Evolutionary conservation across 2,113 vertebrate species (phyloP).

Genomic region (Chloebia gouldiae): DNA sequence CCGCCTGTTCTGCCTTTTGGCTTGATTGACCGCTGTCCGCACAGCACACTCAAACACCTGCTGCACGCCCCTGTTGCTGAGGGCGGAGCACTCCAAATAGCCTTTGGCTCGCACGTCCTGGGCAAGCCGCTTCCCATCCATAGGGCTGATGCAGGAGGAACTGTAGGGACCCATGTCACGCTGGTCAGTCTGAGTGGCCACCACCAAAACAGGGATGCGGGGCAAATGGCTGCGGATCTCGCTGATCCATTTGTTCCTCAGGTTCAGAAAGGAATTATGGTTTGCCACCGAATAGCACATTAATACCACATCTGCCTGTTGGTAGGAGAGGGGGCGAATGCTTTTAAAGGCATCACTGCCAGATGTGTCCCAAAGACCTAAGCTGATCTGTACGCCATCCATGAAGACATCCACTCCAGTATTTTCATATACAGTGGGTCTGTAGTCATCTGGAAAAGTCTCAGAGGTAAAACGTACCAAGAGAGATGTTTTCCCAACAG

Average conservation of each 20-base stretch:
- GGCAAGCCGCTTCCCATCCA: constrained; percentile 84
- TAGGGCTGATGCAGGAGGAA: constrained; percentile 76
- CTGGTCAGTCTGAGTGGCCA: constrained; percentile 94
- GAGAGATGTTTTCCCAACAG: constrained; percentile 92
- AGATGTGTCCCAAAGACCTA: constrained; percentile 95
- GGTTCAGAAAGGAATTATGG: constrained; percentile 82
- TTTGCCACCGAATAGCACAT: constrained; percentile 96
- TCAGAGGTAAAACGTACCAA: constrained; percentile 94
- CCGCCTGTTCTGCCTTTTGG: constrained; percentile 77
- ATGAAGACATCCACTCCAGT: constrained; percentile 94
- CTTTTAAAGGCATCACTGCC: constrained; percentile 89
- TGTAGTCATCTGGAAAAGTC: constrained; percentile 92
- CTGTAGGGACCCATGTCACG: constrained; percentile 81
- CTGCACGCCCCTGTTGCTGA: constrained; percentile 90
- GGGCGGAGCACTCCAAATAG: constrained; percentile 93
- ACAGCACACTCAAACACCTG: constrained; percentile 96
- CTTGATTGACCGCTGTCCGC: constrained; percentile 85
- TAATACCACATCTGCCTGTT: constrained; percentile 91
- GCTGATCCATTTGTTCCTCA: constrained; percentile 87
- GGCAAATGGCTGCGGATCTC: constrained; percentile 88
- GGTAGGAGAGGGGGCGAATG: constrained; percentile 93
- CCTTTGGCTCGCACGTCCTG: constrained; percentile 89
- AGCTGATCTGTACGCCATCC: constrained; percentile 91
- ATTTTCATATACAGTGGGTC: constrained; percentile 95
- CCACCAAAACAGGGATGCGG: constrained; percentile 85